Evolutionary conservation across 2,888 invertebrate species (phyloP).

Genomic region (Thera britannica): DNA sequence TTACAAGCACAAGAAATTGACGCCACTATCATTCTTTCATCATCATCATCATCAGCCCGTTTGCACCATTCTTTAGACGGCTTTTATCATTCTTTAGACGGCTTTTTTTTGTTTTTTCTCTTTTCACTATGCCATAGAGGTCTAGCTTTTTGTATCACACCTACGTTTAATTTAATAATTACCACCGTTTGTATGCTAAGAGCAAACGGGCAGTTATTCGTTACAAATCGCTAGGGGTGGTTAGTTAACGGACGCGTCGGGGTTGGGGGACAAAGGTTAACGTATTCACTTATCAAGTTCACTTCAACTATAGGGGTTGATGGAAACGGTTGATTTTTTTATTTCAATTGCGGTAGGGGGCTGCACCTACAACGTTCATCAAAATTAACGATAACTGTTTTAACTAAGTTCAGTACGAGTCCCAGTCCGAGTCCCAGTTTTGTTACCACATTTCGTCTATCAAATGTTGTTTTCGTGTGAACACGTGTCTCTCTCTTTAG

Average conservation of each 20-base stretch:
- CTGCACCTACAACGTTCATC: background rate
- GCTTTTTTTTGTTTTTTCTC: no score
- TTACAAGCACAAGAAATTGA: no score
- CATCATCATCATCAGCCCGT: no score
- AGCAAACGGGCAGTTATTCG: constrained; percentile 49
- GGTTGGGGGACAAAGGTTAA: constrained; percentile 69
- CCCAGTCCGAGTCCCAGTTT: no score
- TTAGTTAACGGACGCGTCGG: constrained; percentile 67
- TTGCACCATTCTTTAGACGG: no score
- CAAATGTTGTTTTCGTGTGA: no score
- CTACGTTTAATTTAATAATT: background rate
- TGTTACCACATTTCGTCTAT: no score
- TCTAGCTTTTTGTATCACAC: background rate
- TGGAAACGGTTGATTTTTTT: constrained; percentile 43
- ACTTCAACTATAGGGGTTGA: constrained; percentile 48
- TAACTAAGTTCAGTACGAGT: background rate
- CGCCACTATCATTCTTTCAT: no score
- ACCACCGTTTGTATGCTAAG: background rate
- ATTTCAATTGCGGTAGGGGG: constrained; percentile 4
- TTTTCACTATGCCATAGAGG: background rate
- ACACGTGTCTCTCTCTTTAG: no score
- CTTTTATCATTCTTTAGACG: no score
- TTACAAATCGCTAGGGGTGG: constrained; percentile 60
- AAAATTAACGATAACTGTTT: background rate
- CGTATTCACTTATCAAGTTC: constrained; percentile 67